phyloP scores from a whole-genome alignment of 2,797 vertebrate genomes.

The Gallinago stenura region DNA sequence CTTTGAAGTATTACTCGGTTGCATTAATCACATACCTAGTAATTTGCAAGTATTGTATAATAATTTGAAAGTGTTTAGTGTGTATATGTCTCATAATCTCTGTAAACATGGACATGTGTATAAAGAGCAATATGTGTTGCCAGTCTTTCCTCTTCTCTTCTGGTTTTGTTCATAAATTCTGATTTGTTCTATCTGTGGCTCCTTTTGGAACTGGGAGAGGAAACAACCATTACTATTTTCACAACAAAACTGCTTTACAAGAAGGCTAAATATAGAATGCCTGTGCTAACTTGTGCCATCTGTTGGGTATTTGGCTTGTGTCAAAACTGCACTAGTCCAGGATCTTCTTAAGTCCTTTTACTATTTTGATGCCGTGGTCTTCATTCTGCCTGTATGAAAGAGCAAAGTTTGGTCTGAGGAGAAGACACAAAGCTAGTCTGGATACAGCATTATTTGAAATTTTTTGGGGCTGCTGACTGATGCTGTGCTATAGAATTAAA shows the following conservation, averaged over 20 bases:
- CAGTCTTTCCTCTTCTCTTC: not conserved
- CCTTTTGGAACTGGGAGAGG: not conserved
- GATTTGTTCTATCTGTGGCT: not conserved
- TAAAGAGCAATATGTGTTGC: not conserved
- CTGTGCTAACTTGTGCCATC: not conserved
- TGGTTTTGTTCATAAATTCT: not conserved
- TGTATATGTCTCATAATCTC: not conserved
- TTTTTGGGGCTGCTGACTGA: not conserved
- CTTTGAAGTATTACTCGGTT: not conserved
- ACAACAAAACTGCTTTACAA: not conserved
- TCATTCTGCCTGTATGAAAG: not conserved
- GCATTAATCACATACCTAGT: not conserved
- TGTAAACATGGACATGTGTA: no score
- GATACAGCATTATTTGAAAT: not conserved
- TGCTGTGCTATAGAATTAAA: not conserved
- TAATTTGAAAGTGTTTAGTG: not conserved
- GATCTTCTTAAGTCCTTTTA: not conserved
- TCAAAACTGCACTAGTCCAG: not conserved
- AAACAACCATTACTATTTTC: not conserved
- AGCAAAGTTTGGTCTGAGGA: not conserved
- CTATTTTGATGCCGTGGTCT: not conserved
- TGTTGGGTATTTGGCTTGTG: not conserved
- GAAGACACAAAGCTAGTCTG: not conserved
- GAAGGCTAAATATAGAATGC: not conserved
- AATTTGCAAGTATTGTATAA: not conserved